Evolutionary conservation across 2,113 vertebrate species (phyloP), one percentile per base, ranked within the genome.

Genomic region (Centrocercus urophasianus): DNA sequence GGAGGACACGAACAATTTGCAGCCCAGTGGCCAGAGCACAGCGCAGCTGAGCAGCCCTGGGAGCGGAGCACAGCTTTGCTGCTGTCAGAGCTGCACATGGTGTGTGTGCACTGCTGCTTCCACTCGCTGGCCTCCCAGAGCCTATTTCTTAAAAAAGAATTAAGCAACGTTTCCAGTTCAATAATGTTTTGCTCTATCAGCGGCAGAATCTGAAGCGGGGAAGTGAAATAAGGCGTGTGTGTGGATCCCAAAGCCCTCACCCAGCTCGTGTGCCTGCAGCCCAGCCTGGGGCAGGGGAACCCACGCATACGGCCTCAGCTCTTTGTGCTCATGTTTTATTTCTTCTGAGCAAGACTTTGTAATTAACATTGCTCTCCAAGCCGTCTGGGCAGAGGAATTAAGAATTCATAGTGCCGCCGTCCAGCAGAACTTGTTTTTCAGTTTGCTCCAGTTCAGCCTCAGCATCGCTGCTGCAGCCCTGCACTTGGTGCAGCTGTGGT

Each of bases 1-100:
- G 79, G 78, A 83, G 84, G 93, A 87, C 89, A 81, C 28, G 63
- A 69, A 45, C 75, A 54, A 73, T 89, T 87, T 56, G 89, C 82
- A 88, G 78, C 76, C 8, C 4, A 8, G 75, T 66, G 89, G 89
- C 84, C 75, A 12, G 6, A 56, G 32, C 81, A 36, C 71, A 84
- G n/a, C 93, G 65, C 89, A 93, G 91, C 91, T 83, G 89, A 47
- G 86, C 88, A 69, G 89, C 80, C 93, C 86, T 11, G 70, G 12
- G 78, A 88, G 52, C 2, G 0, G 47, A 34, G 81, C 57, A 42
- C 36, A 10, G 17, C 5, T 67, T 60, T 75, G 70, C 42, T 72
- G 93, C 90, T 36, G 48, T 30, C 57, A 19, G 89, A 70, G 40
- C 10, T 16, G 81, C 47, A 1, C 1, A 0, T 1, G 0, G 63